Evolutionary conservation across 2,888 invertebrate genomes (phyloP).

Genomic region (Yponomeuta evonymella): DNA sequence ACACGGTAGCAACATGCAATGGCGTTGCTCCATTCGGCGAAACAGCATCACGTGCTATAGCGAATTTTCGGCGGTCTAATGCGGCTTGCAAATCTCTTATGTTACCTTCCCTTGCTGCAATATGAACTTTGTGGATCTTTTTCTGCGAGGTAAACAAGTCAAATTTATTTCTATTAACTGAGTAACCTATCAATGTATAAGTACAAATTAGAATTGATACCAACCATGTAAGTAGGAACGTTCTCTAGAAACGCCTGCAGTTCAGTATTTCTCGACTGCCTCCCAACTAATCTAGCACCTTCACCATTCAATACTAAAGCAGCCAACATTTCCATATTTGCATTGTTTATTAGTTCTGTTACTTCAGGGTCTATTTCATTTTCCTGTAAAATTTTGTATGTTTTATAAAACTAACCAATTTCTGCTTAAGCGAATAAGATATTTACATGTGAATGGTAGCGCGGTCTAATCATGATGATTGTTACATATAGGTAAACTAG

Average conservation of each 20-base stretch:
- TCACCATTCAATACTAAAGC: constrained; percentile 92
- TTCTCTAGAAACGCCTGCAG: constrained; percentile 91
- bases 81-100: constrained; percentile 89
- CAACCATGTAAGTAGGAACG: constrained; percentile 91
- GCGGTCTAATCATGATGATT: constrained; percentile 35
- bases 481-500: constrained; percentile 45
- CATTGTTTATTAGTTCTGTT: constrained; percentile 79
- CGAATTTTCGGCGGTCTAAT: constrained; percentile 92
- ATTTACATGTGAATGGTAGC: constrained; percentile 36
- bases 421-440: constrained; percentile 10
- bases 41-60: constrained; percentile 88
- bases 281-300: constrained; percentile 84
- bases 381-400: constrained; percentile 39
- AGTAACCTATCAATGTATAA: background rate
- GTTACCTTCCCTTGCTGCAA: constrained; percentile 89
- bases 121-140: constrained; percentile 92
- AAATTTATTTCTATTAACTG: background rate
- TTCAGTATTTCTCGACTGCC: constrained; percentile 83
- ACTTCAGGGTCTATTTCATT: constrained; percentile 80
- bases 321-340: constrained; percentile 93
- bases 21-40: constrained; percentile 91
- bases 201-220: constrained; percentile 14
- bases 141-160: constrained; percentile 70
- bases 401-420: constrained; percentile 13
- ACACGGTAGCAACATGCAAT: constrained; percentile 89